Evolutionary conservation across 1,140 invertebrate genomes (phyloP), one percentile per base, ranked within the genome.

Genomic region (Zaprionus capensis): DNA sequence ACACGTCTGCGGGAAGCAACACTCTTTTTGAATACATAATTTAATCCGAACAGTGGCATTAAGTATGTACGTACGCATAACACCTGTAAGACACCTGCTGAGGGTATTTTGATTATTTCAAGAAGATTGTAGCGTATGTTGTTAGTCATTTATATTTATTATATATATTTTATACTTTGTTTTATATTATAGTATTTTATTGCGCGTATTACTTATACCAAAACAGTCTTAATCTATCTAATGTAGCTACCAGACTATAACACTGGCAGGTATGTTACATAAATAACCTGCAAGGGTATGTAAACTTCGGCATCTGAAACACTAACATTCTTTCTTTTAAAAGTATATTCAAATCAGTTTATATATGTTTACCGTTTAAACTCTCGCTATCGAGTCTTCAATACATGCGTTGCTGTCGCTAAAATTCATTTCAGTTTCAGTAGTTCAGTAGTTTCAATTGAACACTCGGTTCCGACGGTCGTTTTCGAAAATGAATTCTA

Each of bases 351-450:
- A 55, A 7, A 15, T 34, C 20, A 38, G 17, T 17, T n/a, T 51
- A 2, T 14, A 20, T 51, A 24, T 72, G 22, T 57, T 41, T 26
- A 53, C 31, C 49, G 38, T 59, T n/a, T 28, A 71, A 78, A 58
- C 51, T 63, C 28, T 59, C 62, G 57, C 67, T 70, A 24, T 44
- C 24, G 62, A 63, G 66, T 26, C 76, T 87, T 87, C 78, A 87
- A 84, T 71, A 65, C 53, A 66, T 36, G 26, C 24, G 17, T 36
- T 74, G 51, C 34, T 53, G 4, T 56, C 53, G 63, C 58, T 77
- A 49, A 7, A 14, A 68, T 76, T 88, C 76, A 87, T 81, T 87
- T 68, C 69, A 78, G 56, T 88, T 88, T 86, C 66, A 78, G 71
- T 67, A 71, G 67, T 69, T 44, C 46, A 80, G 41, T 9, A 44